Evolutionary conservation across 2,888 invertebrate species (phyloP), one percentile per base, ranked within the genome.

Genomic region (Abrostola tripartita): DNA sequence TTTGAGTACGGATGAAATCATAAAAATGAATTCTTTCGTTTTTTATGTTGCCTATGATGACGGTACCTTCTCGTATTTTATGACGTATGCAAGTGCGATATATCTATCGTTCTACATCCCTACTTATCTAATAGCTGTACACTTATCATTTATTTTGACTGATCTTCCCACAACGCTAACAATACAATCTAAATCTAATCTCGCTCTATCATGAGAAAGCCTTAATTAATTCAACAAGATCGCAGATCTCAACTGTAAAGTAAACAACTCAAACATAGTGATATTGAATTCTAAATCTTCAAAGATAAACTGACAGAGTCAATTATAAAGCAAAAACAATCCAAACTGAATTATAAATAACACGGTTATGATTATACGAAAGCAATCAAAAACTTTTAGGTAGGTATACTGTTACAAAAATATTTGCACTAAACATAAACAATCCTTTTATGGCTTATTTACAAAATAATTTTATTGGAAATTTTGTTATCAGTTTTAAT

Each of bases 301-400:
- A 77, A 78, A 78, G 68, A 76, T 71, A 70, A 80, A 81, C 77
- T 66, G 68, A 68, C 69, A 64, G 77, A 85, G 78, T 81, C 80
- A 85, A 85, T 87, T 86, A 85, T 54, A 53, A 52, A 78, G 69
- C 53, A 78, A 81, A 83, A 87, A 83, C 82, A 84, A 83, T 67
- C 70, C 71, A 66, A 63, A 63, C 61, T 68, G 71, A 81, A 76
- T 77, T 68, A 74, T 76, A 68, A 68, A 68, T 73, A 73, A 76
- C 53, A 73, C 65, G 69, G 74, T 76, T 66, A 66, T 71, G 52
- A 71, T 63, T 61, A 62, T n/a, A 63, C 55, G 65, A 76, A 72
- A 72, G 70, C 64, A 79, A 72, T 72, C 54, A 60, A 54, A 65
- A 70, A 70, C 24, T 24, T 24, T 24, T 24, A 2, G 24, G 24